Conservation (phyloP, 1,140 invertebrate species). For the Zaprionus taronus region DNA sequence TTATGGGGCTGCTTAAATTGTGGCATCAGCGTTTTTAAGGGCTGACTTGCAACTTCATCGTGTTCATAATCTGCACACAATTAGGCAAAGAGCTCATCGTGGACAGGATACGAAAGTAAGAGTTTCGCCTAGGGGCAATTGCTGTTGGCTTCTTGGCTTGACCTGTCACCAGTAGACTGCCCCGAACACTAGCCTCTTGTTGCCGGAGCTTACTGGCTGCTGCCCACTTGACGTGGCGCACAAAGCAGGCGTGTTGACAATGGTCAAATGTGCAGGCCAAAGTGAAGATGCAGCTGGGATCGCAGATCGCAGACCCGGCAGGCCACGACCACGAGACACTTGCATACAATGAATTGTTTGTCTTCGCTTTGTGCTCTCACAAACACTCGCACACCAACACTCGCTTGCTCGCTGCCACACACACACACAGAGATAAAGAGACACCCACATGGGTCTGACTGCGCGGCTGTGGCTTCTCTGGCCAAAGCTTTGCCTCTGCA, state of each 20-base stretch:
- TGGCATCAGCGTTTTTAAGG: constrained; percentile 69
- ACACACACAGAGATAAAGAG: constrained; percentile 29
- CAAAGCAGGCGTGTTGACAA: constrained; percentile 73
- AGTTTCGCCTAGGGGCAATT: constrained; percentile 53
- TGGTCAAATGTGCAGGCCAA: constrained; percentile 75
- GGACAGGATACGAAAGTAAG: constrained; percentile 64
- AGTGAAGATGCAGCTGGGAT: constrained; percentile 77
- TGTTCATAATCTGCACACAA: constrained; percentile 46
- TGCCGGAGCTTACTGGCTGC: constrained; percentile 2
- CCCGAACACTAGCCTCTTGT: constrained; percentile 47
- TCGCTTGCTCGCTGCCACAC: constrained; percentile 31
- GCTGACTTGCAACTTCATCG: constrained; percentile 67
- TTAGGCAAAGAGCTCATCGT: constrained; percentile 28
- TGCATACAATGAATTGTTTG: constrained; percentile 74
- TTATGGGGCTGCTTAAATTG: constrained; percentile 22
- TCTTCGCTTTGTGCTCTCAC: constrained; percentile 41
- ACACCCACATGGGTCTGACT: constrained; percentile 43
- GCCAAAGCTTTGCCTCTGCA: constrained; percentile 45
- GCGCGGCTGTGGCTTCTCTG: constrained; percentile 7
- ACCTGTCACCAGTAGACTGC: constrained; percentile 61
- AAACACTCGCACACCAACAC: constrained; percentile 38
- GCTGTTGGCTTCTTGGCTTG: constrained; percentile 36
- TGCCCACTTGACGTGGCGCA: constrained; percentile 40
- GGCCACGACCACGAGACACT: constrained; percentile 44
- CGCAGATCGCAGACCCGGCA: constrained; percentile 25